Evolutionary conservation across 2,888 invertebrate species (phyloP), one percentile per base, ranked within the genome.

Genomic region (Sarcophaga carnaria): DNA sequence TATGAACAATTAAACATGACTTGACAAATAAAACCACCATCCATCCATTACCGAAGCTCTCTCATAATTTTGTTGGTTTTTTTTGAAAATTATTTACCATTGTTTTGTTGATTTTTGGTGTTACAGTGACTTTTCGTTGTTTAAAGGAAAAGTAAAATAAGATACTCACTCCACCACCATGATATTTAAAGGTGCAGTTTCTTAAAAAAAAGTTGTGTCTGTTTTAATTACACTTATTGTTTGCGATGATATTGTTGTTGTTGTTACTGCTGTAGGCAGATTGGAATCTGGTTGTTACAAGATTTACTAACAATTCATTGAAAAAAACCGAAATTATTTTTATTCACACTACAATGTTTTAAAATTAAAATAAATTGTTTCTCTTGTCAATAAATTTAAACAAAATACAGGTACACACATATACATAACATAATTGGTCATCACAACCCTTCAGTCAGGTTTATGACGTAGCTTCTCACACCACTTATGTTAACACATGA

Each of bases 1-100:
- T 54, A 54, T 45, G 77, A 80, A 85, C 85, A 78, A 71, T 82
- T 83, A 67, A 77, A 80, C 86, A 83, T 86, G 86, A 86, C 86
- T 80, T 83, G 83, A 80, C 86, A 83, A 80, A 80, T 83, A 77
- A 59, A 49, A 78, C 59, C 64, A 25, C 25, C 54, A 54, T 54
- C 25, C 54, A 54, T 54, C 54, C 54, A 54, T 54, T 54, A 64
- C 22, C 25, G 25, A 8, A 64, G 12, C 22, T 14, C 64, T 64
- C 62, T 62, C 10, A 10, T 62, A 20, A 62, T 37, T 37, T 37
- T 37, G 5, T 37, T 64, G 27, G 63, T 8, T 64, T 64, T 64
- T 64, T 54, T 14, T 54, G 5, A 54, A 54, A 76, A 66, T 62
- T 76, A 54, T 76, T 64, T 64, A 27, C 62, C 62, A 62, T 74